Percentiles rank a stretch among this genome's conserved stretches.
Conservation (phyloP, 2,888 invertebrate species). For the Mesorhabditis spiculigera region DNA sequence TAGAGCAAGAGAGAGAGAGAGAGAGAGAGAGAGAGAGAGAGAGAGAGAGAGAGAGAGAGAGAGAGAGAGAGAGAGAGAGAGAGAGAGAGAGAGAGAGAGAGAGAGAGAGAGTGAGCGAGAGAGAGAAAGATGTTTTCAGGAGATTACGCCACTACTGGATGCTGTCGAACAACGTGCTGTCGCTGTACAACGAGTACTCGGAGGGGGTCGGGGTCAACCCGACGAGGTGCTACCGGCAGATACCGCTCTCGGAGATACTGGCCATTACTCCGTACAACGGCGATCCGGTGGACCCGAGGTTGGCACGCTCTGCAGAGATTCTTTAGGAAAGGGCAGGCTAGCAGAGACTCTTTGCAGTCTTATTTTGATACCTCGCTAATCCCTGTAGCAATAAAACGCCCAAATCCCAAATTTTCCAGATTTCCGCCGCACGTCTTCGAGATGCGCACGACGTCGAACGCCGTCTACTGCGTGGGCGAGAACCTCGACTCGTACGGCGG, state of each 20-base stretch:
- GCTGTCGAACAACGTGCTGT: slow-evolving; percentile 46
- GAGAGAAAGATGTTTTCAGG: slow-evolving; percentile 12
- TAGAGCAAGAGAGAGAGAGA: background rate
- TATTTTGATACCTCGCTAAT: too few relatives aligned
- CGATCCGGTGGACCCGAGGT: slow-evolving; percentile 39
- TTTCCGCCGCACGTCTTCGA: slow-evolving; percentile 58
- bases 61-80: too few relatives aligned
- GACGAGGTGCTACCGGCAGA: slow-evolving; percentile 42
- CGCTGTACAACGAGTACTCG: slow-evolving; percentile 54
- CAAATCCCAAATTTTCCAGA: slow-evolving; percentile 12
- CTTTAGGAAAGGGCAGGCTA: background rate
- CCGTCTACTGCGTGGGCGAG: slow-evolving; percentile 57
- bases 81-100: too few relatives aligned
- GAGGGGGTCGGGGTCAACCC: slow-evolving; percentile 40
- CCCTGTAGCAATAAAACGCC: too few relatives aligned
- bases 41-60: background rate
- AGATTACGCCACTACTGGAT: slow-evolving; percentile 58
- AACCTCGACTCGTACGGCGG: slow-evolving; percentile 45
- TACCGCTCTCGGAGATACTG: slow-evolving; percentile 51
- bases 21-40: background rate
- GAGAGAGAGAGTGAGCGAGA: too few relatives aligned
- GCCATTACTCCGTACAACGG: slow-evolving; percentile 52
- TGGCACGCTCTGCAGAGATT: background rate
- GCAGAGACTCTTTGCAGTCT: too few relatives aligned
- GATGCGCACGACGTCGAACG: slow-evolving; percentile 47